Evolutionary conservation across 2,888 invertebrate species (phyloP), one percentile per base, ranked within the genome.

Genomic region (Cybosia mesomella): DNA sequence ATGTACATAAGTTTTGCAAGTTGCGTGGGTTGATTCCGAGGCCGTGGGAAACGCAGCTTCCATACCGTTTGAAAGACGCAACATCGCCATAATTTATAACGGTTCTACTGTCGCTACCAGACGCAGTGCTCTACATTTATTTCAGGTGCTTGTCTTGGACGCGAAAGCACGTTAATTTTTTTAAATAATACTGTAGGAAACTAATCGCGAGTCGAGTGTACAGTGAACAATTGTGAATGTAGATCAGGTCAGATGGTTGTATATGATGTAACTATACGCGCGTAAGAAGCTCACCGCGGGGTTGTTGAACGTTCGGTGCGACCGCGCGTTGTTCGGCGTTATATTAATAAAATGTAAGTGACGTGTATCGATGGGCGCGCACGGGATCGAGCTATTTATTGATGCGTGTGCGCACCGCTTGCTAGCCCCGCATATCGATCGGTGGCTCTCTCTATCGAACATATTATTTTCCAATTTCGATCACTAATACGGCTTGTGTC

Each of bases 331-430:
- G 89, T 91, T 91, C 88, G 87, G 87, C 76, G 91, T 91, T 94
- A 91, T 94, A 94, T 94, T 94, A 93, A 94, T 94, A 94, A 93
- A 92, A 91, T 90, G 85, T 85, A 87, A 85, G 90, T 93, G 92
- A 93, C 92, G 92, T 89, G 90, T 91, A 92, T 92, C 91, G 93
- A 91, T 87, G 88, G 85, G 84, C 88, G 89, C 87, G 86, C 88
- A 84, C 83, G 84, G 85, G 87, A 90, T 90, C 89, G 87, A 84
- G 90, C 93, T 93, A 92, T 92, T 92, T 92, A 92, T 91, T 88
- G 92, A 91, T 89, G 89, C 91, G 91, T 89, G 85, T 85, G 90
- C 89, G 88, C 90, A 85, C 77, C 83, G 83, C 84, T 72, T 75
- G 74, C 77, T 80, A 72, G 77, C 79, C 72, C 77, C 74, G 76